Base-by-base conservation (phyloP, 2,888 invertebrate species). In the Villa cingulata region DNA sequence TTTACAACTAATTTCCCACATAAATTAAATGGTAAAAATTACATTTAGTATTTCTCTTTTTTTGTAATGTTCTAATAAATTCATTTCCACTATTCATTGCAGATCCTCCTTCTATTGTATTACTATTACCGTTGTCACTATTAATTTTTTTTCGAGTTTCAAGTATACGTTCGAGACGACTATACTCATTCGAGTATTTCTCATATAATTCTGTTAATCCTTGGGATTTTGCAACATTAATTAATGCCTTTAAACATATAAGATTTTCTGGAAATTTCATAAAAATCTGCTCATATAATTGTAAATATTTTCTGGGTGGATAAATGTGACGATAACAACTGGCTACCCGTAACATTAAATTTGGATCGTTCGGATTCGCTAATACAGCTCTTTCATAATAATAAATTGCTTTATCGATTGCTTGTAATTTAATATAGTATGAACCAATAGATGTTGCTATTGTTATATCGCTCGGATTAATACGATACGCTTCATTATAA, bases 241-340 rank as follows among this genome's bases (percentile, higher is more conserved):
- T 61, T 15, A 70, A 48, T 1, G 70, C 79, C 67, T 67, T 82
- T 85, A 96, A 68, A 78, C 96, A 96, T 62, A 94, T 92, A 1
- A 88, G 77, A 66, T 96, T 95, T 53, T 96, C 94, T 0, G 97
- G 97, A 66, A 97, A 97, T 55, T 81, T 79, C 18, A 78, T 74
- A 62, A 95, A 86, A 59, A 96, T 69, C 42, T 65, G 63, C 51
- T 68, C 65, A 44, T 69, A 69, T 56, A 70, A 60, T 41, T 61
- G 62, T 48, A 70, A 51, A 52, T 69, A 69, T 53, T 71, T 71
- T 53, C 75, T 74, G 45, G 75, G 67, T 48, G 75, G 83, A 27
- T 90, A 90, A 48, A 83, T 82, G 56, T 88, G 74, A 37, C 89
- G 74, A 59, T 87, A 80, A 64, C 89, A 89, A 32, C 84, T 83